Percentiles rank a stretch among this genome's conserved stretches.
These are phyloP conservation scores for Datnioides undecimradiatus DNA, from an alignment of 2,113 vertebrate genomes.

Conservation along the genomic window DNA sequence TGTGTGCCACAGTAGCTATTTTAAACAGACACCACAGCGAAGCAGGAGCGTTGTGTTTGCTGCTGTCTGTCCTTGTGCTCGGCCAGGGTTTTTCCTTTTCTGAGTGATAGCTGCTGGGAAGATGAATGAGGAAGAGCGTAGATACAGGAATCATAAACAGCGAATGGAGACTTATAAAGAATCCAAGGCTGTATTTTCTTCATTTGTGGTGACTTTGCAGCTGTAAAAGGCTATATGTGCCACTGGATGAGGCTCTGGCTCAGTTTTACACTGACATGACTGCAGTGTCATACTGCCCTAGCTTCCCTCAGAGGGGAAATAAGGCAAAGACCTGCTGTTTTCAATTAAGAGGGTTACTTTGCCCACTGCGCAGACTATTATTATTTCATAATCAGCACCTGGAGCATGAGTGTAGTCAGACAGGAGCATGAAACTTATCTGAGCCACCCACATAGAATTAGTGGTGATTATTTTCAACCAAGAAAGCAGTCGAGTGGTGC, in stretches of 20 bases:
- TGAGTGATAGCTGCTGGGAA: background rate
- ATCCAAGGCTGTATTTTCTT: background rate
- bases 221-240: slow-evolving; percentile 14
- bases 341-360: slow-evolving; percentile 61
- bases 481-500: background rate
- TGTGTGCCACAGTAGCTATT: slow-evolving; percentile 38
- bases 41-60: slow-evolving; percentile 5
- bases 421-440: slow-evolving; percentile 27
- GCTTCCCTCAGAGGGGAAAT: slow-evolving; percentile 31
- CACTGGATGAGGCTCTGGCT: background rate
- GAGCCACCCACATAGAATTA: slow-evolving; percentile 12
- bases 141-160: background rate
- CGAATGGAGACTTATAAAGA: background rate
- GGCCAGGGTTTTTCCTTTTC: slow-evolving; percentile 14
- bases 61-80: slow-evolving; percentile 16
- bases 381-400: slow-evolving; percentile 61
- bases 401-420: slow-evolving; percentile 31
- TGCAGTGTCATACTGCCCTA: slow-evolving; percentile 24
- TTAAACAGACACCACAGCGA: slow-evolving; percentile 18
- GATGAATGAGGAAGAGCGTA: background rate
- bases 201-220: slow-evolving; percentile 41
- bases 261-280: slow-evolving; percentile 26
- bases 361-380: slow-evolving; percentile 46
- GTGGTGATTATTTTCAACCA: slow-evolving; percentile 13
- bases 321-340: slow-evolving; percentile 60